A percentile compares a stretch with the other conserved stretches of the same genome.
These are phyloP conservation scores for Minunthozetes semirufus DNA, from an alignment of 2,888 invertebrate species.

Conservation along the genomic window DNA sequence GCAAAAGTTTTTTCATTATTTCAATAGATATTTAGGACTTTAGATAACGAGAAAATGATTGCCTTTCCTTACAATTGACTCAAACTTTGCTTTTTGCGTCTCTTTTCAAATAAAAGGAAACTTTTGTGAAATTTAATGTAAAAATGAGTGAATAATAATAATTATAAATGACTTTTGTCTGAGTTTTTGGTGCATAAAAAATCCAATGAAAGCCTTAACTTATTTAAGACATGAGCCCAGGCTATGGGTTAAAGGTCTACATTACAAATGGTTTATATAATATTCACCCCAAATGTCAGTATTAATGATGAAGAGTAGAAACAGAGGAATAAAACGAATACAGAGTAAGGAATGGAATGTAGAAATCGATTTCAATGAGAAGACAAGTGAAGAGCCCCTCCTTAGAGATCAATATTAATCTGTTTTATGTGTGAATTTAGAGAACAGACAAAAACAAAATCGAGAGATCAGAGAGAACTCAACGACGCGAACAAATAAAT, in stretches of 20 bases:
- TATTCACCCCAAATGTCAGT: constrained; percentile 24
- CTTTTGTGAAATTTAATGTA: background rate
- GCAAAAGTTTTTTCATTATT: constrained; percentile 39
- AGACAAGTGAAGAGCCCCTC: background rate
- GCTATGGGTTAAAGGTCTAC: constrained; percentile 15
- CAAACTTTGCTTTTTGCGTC: no score
- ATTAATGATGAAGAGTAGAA: background rate
- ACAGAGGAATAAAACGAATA: background rate
- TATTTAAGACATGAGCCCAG: background rate
- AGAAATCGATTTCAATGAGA: background rate
- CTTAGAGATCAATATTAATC: constrained; percentile 29
- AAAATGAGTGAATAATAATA: background rate
- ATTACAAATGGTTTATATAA: constrained; percentile 24
- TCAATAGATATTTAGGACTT: constrained; percentile 4
- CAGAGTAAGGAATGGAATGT: background rate
- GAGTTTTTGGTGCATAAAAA: background rate
- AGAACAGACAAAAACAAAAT: constrained; percentile 12
- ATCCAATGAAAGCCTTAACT: background rate
- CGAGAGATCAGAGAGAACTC: background rate
- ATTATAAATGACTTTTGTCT: background rate
- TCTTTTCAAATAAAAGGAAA: no score
- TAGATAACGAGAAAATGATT: background rate
- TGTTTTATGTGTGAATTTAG: constrained; percentile 18
- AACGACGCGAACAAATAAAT: constrained; percentile 15
- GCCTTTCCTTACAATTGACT: background rate